phyloP scores from a whole-genome alignment of 2,113 vertebrate species.

The Bos javanicus region DNA sequence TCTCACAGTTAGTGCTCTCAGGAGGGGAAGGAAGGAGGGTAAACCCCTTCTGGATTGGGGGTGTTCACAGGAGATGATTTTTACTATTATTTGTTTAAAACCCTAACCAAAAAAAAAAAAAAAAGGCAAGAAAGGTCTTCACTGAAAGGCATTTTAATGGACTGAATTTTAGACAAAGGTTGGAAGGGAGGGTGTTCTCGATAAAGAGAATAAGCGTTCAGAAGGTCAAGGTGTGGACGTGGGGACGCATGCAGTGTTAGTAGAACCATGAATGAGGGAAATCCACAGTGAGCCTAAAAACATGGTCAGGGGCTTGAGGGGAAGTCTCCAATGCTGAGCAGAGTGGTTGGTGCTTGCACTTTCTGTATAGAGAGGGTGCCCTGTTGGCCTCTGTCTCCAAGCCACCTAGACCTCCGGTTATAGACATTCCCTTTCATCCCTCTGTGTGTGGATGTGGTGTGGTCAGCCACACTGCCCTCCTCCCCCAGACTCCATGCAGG shows the following conservation, averaged over 20 bases:
- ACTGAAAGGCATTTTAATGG: not conserved
- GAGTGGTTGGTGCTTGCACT: not conserved
- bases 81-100: not conserved
- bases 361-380: not conserved
- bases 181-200: not conserved
- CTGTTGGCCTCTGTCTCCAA: not conserved
- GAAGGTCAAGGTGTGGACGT: not conserved
- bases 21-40: not conserved
- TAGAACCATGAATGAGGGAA: not conserved
- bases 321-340: not conserved
- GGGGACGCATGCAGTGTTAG: not conserved
- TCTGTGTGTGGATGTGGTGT: no score
- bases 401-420: not conserved
- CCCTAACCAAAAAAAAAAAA: not conserved
- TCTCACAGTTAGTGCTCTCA: not conserved
- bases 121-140: not conserved
- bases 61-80: not conserved
- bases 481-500: not conserved
- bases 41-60: not conserved
- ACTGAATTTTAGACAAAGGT: not conserved
- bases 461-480: not conserved
- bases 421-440: not conserved
- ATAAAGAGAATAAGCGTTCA: not conserved
- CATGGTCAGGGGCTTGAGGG: accelerated
- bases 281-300: not conserved